Base-by-base conservation (phyloP, 2,888 invertebrate species). In the Pelosia muscerda region DNA sequence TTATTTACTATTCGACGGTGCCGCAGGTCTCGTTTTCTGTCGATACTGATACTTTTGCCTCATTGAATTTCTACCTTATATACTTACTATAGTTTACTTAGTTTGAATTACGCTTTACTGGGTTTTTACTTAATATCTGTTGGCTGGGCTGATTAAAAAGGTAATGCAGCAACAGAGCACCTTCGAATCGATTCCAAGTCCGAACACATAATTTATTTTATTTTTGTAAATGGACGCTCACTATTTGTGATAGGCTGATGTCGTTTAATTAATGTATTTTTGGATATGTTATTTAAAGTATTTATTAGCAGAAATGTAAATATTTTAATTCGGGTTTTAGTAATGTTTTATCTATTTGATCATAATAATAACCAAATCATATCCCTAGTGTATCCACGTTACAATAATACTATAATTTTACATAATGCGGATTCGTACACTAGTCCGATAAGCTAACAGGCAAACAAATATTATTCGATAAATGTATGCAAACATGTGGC, bases 1-100 rank as follows among this genome's bases (percentile, higher is more conserved):
- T 49, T 49, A 49, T 49, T 49, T 49, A 49, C 49, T 49, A 49
- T 49, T 49, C n/a, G 49, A n/a, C n/a, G 49, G n/a, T 49, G 49
- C 49, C 49, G 49, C 49, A 49, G 19, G 49, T n/a, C 49, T 49
- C 49, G 49, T n/a, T 49, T 49, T n/a, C n/a, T 8, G n/a, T n/a
- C n/a, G 49, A n/a, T 49, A n/a, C 49, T 49, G 49, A 49, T 38
- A 49, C 49, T 49, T 49, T 49, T 49, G n/a, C 49, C n/a, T 49
- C 49, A 49, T 49, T 49, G 49, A 49, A n/a, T 49, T 49, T 2
- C 49, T 38, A 38, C 15, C 38, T 38, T 15, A 38, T 38, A 38
- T 15, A 38, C 38, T 42, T 13, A n/a, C 34, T 34, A 34, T 10
- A n/a, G 34, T 49, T 8, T 19, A 49, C n/a, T 49, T 49, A 19